Evolutionary conservation across 2,797 vertebrate genomes (phyloP), one percentile per base, ranked within the genome.

Genomic region (Sebastes matsubarae): DNA sequence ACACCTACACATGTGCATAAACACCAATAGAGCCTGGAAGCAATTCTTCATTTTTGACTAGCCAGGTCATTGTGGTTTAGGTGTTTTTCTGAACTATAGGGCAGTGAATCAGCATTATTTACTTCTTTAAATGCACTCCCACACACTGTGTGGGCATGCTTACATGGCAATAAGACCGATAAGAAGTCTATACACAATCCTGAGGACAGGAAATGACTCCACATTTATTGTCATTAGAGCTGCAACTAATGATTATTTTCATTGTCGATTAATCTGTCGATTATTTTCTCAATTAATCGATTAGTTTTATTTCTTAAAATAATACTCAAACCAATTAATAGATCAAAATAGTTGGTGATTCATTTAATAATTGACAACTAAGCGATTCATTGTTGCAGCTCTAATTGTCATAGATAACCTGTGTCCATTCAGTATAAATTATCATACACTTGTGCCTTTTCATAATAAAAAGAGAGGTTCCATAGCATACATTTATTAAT

Each of bases 51-150:
- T 84, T 87, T 77, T 76, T 54, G 27, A 30, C 32, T 29, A 16
- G 65, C 2, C 3, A 30, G 14, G 59, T 79, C 77, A 55, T 7
- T 69, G 29, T 63, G 16, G 46, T 52, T 52, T 3, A 20, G 25
- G 10, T 63, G n/a, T 65, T 80, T 80, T 68, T 71, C 16, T 38
- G 2, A 66, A 50, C 14, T 30, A 50, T 2, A 1, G 5, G 30
- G 11, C 18, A 64, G 14, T 85, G 87, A 84, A 79, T 90, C 87
- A 85, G 74, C 86, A 88, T 29, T 50, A 71, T 89, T 75, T 65
- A 81, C 79, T 83, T 87, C 75, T 89, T 86, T 68, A 52, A 80
- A 52, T 76, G 25, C 5, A 72, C 46, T 57, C 50, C 63, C 75
- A 87, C 83, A 42, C 24, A 11, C 38, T 30, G 18, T 30, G n/a